These are phyloP conservation scores for Archilochus colubris DNA, from an alignment of 2,113 vertebrate species.

Conservation along the genomic window DNA sequence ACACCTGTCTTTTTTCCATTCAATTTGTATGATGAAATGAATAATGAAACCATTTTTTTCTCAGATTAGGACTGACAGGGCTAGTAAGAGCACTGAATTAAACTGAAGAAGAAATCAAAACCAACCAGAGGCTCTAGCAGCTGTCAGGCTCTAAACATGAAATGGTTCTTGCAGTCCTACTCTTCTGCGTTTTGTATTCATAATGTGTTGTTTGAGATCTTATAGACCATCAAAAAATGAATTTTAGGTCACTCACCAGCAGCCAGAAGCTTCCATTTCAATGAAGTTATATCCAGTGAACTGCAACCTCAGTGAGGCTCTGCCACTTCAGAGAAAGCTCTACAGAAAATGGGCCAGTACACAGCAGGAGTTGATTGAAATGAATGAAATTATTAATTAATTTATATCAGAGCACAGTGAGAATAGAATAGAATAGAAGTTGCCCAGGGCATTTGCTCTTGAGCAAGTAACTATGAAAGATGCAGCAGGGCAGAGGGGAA, in stretches of 20 bases:
- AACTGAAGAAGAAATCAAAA: neutral
- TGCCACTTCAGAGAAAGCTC: neutral
- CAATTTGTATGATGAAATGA: neutral
- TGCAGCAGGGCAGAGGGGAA: neutral
- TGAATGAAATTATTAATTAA: constrained; percentile 27
- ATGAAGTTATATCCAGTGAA: neutral
- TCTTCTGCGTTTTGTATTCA: neutral
- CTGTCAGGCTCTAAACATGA: neutral
- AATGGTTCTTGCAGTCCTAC: neutral
- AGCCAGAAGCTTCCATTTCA: neutral
- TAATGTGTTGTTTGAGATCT: neutral
- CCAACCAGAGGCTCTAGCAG: neutral
- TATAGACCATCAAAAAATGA: neutral
- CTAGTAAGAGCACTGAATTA: neutral
- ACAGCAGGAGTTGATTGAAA: constrained; percentile 10
- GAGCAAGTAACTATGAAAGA: neutral
- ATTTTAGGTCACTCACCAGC: neutral
- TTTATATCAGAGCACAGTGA: neutral
- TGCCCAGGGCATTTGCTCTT: neutral
- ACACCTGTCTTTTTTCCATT: neutral
- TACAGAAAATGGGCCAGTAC: constrained; percentile 21
- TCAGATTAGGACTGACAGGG: neutral
- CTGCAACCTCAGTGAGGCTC: neutral
- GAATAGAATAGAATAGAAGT: neutral
- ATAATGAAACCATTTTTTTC: neutral